Base-by-base conservation (phyloP, 2,113 vertebrate genomes). In the Motacilla alba region DNA sequence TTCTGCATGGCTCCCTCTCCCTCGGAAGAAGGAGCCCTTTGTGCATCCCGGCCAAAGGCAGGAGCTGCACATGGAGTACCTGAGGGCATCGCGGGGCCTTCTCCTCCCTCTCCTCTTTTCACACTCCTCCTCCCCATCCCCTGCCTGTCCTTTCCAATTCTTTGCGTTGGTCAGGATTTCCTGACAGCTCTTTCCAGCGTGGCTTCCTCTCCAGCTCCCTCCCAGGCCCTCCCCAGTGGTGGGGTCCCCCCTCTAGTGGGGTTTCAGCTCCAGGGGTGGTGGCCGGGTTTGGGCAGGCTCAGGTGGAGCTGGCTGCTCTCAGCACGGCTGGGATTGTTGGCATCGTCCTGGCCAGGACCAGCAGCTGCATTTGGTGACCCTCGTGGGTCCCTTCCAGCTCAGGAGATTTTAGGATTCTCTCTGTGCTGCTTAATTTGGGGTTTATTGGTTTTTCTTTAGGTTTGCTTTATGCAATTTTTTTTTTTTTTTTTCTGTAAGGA, bases 11-110 rank as follows among this genome's bases (percentile, higher is more conserved):
- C 93, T 90, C 87, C 91, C 89, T 76, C 59, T 87, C 44, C 43
- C 67, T 41, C 11, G 5, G 62, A 96, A 96, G 91, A 95, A 97
- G 91, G 94, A 59, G 11, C 26, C 74, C 95, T 97, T 97, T 98
- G 97, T 97, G 91, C 79, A 41, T 76, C 83, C 19, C 8, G 0
- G 81, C 90, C 56, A 0, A n/a, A 49, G 89, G 95, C 92, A 88
- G 93, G 83, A 97, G 87, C 92, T 8, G 28, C 89, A 62, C 93
- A 76, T 88, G 96, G 78, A 90, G 58, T 87, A 94, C 96, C 95
- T 95, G 87, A 64, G 93, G 96, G 79, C 94, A 95, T 87, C 89
- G 10, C 37, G 14, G 64, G 47, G 35, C n/a, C 35, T 86, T 47
- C 82, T 84, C 79, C 73, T 85, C 90, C 72, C 35, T 58, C 50